These are phyloP conservation scores for Tipula unca DNA, from an alignment of 2,888 invertebrate genomes.

Conservation along the genomic window DNA sequence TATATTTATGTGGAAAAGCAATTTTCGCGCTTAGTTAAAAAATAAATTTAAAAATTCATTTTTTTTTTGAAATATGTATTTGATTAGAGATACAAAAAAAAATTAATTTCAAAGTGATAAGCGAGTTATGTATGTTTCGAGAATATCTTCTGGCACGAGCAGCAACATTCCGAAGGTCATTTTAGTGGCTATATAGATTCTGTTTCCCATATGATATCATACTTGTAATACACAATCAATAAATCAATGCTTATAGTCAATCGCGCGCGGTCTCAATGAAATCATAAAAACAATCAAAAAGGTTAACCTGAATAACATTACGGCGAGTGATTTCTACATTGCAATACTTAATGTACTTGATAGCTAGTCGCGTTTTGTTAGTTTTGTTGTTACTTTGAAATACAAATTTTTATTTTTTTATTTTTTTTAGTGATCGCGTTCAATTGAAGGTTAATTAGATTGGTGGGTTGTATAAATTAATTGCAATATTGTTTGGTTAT, in stretches of 20 bases:
- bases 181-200: background rate
- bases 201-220: background rate
- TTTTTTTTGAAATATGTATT: background rate
- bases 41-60: background rate
- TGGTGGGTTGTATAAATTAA: background rate
- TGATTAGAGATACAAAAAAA: background rate
- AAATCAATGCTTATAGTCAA: background rate
- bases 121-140: background rate
- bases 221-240: background rate
- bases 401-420: too few species aligned
- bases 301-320: background rate
- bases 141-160: background rate
- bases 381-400: background rate
- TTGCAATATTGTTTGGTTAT: background rate
- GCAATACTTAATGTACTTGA: background rate
- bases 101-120: background rate
- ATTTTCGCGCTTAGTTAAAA: background rate
- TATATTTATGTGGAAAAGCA: background rate
- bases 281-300: background rate
- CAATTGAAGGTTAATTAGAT: background rate
- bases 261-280: background rate
- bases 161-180: background rate
- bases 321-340: background rate
- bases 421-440: background rate
- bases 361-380: background rate